Evolutionary conservation across 2,113 vertebrate species (phyloP), one percentile per base, ranked within the genome.

Genomic region (Lycocorax pyrrhopterus): DNA sequence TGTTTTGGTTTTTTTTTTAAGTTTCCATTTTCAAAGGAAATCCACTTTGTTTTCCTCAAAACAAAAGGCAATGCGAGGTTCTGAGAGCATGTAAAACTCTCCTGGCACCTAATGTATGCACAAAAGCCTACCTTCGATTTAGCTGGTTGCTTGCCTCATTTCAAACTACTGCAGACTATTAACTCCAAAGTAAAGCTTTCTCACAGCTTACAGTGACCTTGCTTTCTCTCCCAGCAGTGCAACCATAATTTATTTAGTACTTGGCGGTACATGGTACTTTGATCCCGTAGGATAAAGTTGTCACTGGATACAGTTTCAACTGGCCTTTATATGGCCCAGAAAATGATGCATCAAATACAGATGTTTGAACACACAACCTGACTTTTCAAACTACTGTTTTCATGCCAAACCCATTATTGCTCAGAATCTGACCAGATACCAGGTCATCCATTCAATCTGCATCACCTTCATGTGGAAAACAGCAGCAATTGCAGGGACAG

Each of bases 151-250:
- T 92, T 90, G 56, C 76, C 32, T 93, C 44, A 30, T 96, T 94
- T 96, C 80, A 81, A 90, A 49, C n/a, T 87, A 53, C 47, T 43
- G 33, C 73, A 96, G 44, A 41, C 83, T 92, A 90, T 95, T 95
- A 96, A 90, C 64, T 95, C 52, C 62, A 53, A 92, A 88, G 60
- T 18, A 75, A 94, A 92, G 79, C 60, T 81, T 81, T 86, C 76
- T 75, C 46, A 64, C 0, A 64, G 79, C 75, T 39, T 39, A 39
- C 52, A 19, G 17, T 69, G 83, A 94, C 85, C 68, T 87, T 89
- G 49, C 44, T 60, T 86, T 88, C 37, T 90, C 64, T 78, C 64
- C 47, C 85, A 90, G 72, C 44, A 84, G 73, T 35, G 44, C 87
- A 71, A 56, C 52, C 19, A 32, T 75, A 72, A 81, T 93, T 95